Conservation (phyloP, 2,888 invertebrate species). For the Drosophila longiperda region DNA sequence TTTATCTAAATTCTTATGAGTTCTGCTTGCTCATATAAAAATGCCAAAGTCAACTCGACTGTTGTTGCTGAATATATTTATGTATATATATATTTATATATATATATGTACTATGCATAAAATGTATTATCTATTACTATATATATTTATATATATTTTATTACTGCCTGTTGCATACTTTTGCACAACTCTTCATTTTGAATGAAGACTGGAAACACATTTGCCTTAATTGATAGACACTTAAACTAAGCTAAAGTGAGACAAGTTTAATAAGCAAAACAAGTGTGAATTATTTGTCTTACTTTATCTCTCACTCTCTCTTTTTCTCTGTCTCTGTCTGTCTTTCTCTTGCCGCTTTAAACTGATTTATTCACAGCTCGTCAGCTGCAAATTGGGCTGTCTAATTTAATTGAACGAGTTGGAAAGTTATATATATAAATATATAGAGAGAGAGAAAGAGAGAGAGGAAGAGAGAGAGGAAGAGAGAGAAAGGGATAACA, state of each 20-base stretch:
- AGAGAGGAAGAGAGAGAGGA: not conserved
- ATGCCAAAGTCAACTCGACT: not conserved
- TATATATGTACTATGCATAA: not conserved
- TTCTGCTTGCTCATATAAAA: too few relatives aligned
- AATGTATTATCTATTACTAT: too few relatives aligned
- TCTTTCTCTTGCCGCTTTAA: constrained; percentile 10
- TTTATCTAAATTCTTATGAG: too few relatives aligned
- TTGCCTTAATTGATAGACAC: not conserved
- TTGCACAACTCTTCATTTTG: not conserved
- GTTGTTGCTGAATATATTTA: not conserved
- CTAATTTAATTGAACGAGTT: constrained; percentile 55
- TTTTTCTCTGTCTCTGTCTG: not conserved
- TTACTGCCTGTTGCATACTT: not conserved
- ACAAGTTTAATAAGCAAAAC: not conserved
- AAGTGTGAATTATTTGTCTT: not conserved
- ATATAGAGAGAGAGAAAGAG: not conserved
- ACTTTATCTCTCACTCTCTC: not conserved
- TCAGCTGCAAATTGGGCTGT: constrained; percentile 57
- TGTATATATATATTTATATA: not conserved
- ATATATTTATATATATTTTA: not conserved
- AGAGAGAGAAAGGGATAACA: not conserved
- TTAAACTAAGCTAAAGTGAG: not conserved
- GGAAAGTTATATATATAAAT: not conserved
- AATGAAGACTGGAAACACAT: not conserved
- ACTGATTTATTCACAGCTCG: constrained; percentile 60